phyloP scores from a whole-genome alignment of 2,797 vertebrate genomes.

The Pogonophryne albipinna region DNA sequence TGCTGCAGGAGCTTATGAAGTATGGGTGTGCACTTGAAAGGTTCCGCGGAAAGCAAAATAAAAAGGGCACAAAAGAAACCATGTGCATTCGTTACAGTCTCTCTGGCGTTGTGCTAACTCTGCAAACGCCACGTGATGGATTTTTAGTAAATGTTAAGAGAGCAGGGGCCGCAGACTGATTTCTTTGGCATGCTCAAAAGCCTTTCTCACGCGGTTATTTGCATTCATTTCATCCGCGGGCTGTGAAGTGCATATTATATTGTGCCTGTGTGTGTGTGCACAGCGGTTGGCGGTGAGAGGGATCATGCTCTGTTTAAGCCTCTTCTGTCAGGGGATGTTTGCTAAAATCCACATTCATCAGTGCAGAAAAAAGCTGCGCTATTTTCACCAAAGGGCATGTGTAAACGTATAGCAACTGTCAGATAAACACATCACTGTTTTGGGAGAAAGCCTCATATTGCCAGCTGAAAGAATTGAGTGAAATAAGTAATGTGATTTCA shows the following conservation, averaged over 20 bases:
- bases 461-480: slow-evolving; percentile 9
- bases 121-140: slow-evolving; percentile 74
- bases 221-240: slow-evolving; percentile 68
- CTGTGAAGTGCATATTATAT: slow-evolving; percentile 65
- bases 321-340: slow-evolving; percentile 59
- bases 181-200: slow-evolving; percentile 59
- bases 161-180: slow-evolving; percentile 70
- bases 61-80: slow-evolving; percentile 64
- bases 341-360: slow-evolving; percentile 64
- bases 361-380: slow-evolving; percentile 51
- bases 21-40: slow-evolving; percentile 47
- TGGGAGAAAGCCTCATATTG: slow-evolving; percentile 31
- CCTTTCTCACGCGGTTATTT: slow-evolving; percentile 65
- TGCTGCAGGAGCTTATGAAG: slow-evolving; percentile 55
- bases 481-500: neutral
- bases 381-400: slow-evolving; percentile 57
- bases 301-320: slow-evolving; percentile 64
- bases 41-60: slow-evolving; percentile 46
- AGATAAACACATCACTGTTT: slow-evolving; percentile 39
- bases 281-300: slow-evolving; percentile 27
- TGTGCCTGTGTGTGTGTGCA: slow-evolving; percentile 11
- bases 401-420: slow-evolving; percentile 42
- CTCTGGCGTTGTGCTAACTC: slow-evolving; percentile 70
- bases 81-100: slow-evolving; percentile 67
- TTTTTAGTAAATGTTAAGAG: slow-evolving; percentile 78